Conservation (phyloP, 2,797 vertebrate genomes). For the Sebastes nivosus region DNA sequence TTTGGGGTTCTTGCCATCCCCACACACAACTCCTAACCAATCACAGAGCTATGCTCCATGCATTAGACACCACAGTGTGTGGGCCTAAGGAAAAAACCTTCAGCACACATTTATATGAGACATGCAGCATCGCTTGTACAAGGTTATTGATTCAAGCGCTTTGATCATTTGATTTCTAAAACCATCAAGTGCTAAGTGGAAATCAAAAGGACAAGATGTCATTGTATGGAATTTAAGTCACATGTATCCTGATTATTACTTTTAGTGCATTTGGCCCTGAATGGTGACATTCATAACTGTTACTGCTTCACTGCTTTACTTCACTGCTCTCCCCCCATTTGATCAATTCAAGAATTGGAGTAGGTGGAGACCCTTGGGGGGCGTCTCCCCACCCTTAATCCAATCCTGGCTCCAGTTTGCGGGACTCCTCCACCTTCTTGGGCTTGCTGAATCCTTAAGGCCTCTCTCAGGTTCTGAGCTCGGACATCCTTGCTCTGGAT, state of each 20-base stretch:
- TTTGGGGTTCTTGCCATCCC: background rate
- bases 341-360: constrained; percentile 54
- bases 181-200: background rate
- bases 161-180: constrained; percentile 11
- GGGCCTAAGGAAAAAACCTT: background rate
- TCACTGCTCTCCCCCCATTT: constrained; percentile 49
- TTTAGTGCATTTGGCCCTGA: constrained; percentile 15
- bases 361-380: constrained; percentile 59
- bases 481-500: constrained; percentile 93
- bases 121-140: constrained; percentile 41
- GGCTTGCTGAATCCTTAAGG: constrained; percentile 90
- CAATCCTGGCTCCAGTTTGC: constrained; percentile 40
- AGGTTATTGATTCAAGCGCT: constrained; percentile 11
- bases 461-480: constrained; percentile 93
- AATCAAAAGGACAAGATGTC: constrained; percentile 28
- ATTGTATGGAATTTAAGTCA: constrained; percentile 4
- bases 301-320: constrained; percentile 25
- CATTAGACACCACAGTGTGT: background rate
- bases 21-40: background rate
- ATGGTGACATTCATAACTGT: constrained; percentile 8
- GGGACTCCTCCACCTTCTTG: constrained; percentile 76
- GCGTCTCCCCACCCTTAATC: constrained; percentile 62
- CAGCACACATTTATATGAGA: constrained; percentile 27
- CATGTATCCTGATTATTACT: constrained; percentile 12
- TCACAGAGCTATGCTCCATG: constrained; percentile 19